A percentile compares a stretch with the other conserved stretches of the same genome.
These are phyloP conservation scores for Hipparchia semele DNA, from an alignment of 2,888 invertebrate species.

Conservation along the genomic window DNA sequence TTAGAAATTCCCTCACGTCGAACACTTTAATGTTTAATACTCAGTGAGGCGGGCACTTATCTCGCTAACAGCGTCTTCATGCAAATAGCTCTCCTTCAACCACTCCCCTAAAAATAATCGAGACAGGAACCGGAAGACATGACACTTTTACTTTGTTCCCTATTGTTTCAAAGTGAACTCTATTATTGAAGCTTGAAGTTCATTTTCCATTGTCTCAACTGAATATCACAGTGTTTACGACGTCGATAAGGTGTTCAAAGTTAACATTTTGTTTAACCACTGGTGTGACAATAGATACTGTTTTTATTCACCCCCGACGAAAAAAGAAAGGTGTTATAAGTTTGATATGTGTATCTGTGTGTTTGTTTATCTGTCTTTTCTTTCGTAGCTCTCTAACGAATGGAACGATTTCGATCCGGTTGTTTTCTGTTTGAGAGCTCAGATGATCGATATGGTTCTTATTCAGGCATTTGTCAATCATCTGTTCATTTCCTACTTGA, in stretches of 20 bases:
- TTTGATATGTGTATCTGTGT: no score
- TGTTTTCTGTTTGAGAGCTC: no score
- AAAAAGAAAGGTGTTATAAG: no score
- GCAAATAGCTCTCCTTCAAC: constrained; percentile 22
- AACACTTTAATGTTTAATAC: constrained; percentile 18
- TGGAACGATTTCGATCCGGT: no score
- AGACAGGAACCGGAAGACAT: constrained; percentile 34
- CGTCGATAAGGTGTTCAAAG: constrained; percentile 1
- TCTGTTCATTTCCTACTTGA: no score
- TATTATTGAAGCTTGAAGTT: background rate
- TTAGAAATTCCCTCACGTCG: constrained; percentile 21
- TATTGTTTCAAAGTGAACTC: constrained; percentile 4
- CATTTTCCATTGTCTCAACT: constrained; percentile 11
- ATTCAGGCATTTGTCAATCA: no score
- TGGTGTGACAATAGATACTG: background rate
- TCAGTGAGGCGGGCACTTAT: constrained; percentile 13
- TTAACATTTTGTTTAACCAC: constrained; percentile 3
- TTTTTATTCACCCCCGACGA: background rate
- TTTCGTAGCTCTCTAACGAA: no score
- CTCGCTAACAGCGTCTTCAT: constrained; percentile 27
- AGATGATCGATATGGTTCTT: no score
- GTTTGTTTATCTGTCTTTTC: no score
- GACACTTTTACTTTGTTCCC: constrained; percentile 18
- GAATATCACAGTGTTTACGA: constrained; percentile 7
- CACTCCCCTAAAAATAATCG: constrained; percentile 34